Evolutionary conservation across 2,797 vertebrate species (phyloP).

Genomic region (Vultur gryphus): DNA sequence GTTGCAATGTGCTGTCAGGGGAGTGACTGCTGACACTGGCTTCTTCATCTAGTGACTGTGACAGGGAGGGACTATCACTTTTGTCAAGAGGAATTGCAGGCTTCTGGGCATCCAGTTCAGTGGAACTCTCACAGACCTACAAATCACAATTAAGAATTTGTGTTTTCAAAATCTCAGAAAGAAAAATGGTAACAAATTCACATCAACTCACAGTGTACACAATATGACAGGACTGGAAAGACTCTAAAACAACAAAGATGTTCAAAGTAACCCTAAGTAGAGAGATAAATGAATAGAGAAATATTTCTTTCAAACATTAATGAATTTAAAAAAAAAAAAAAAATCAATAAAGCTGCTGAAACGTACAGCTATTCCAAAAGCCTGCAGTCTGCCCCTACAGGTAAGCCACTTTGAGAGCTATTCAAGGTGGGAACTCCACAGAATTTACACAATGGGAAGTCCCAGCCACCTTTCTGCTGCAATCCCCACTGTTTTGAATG

Average conservation of each 20-base stretch:
- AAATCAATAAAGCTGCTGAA: background rate
- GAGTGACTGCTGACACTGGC: conserved; percentile 33
- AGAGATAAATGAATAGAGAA: background rate
- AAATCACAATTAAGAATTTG: conserved; percentile 5
- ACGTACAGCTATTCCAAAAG: background rate
- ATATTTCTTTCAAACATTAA: background rate
- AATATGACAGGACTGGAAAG: background rate
- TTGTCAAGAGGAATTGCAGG: conserved; percentile 55
- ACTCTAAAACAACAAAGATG: background rate
- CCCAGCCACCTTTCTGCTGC: background rate
- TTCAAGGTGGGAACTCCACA: background rate
- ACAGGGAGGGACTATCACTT: conserved; percentile 9
- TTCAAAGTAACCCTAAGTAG: background rate
- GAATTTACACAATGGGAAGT: background rate
- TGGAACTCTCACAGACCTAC: conserved; percentile 67
- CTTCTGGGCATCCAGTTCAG: conserved; percentile 65
- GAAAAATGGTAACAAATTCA: background rate
- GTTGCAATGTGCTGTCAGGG: conserved; percentile 48
- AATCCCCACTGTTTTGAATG: background rate
- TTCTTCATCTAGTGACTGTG: conserved; percentile 65
- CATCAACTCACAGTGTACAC: background rate
- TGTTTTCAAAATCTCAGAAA: background rate
- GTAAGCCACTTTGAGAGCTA: background rate
- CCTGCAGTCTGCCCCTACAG: background rate
- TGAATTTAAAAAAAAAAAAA: background rate